Evolutionary conservation across 2,113 vertebrate genomes (phyloP).

Genomic region (Oreotrochilus melanogaster): DNA sequence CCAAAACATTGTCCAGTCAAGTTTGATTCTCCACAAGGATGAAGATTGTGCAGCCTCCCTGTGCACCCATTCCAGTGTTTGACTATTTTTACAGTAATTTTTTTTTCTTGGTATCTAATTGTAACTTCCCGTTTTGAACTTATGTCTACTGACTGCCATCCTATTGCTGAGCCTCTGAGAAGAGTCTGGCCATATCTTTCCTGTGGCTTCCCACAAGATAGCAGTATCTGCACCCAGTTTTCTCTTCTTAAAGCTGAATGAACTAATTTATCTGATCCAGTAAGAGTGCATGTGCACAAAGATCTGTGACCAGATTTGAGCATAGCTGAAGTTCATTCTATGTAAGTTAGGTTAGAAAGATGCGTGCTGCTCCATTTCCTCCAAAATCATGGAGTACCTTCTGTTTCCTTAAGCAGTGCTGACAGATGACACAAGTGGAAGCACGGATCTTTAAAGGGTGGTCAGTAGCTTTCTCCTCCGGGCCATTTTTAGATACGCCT

Average conservation of each 20-base stretch:
- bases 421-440: background rate
- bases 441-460: fast-evolving
- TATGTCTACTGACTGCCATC: background rate
- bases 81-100: background rate
- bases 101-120: background rate
- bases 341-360: background rate
- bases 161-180: fast-evolving
- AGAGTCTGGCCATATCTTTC: background rate
- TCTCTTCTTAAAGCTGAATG: background rate
- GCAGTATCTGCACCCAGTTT: background rate
- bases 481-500: background rate
- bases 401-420: background rate
- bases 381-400: background rate
- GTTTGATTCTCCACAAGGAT: background rate
- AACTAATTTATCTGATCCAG: background rate
- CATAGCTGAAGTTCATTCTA: background rate
- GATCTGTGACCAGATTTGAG: background rate
- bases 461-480: background rate
- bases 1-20: background rate
- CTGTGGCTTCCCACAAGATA: background rate
- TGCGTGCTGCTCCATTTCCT: background rate
- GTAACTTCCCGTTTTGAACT: background rate
- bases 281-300: fast-evolving
- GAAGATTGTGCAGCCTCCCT: background rate
- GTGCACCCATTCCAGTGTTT: background rate